Conservation (phyloP, 1,140 invertebrate species). For the Zaprionus taronus region DNA sequence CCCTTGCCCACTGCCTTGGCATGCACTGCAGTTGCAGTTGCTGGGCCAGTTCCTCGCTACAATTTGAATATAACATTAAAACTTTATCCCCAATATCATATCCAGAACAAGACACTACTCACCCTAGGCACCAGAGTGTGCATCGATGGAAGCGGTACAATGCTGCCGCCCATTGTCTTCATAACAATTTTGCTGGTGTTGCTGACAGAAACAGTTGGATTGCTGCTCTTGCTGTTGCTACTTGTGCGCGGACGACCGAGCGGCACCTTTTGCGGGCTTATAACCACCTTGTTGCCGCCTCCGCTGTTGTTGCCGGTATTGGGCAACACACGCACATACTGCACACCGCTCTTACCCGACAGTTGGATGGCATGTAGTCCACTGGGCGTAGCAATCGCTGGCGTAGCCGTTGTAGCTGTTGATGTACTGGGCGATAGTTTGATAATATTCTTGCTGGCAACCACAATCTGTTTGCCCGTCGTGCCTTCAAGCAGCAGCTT, state of each 20-base stretch:
- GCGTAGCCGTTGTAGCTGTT: background rate
- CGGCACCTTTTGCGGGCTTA: conserved; percentile 49
- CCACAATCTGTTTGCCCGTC: conserved; percentile 1
- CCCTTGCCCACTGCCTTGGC: conserved; percentile 20
- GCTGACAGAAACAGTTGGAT: conserved; percentile 31
- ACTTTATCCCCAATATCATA: background rate
- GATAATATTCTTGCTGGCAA: background rate
- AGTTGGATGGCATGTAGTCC: conserved; percentile 71
- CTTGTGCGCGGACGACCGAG: conserved; percentile 37
- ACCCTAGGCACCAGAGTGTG: conserved; percentile 68
- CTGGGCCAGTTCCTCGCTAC: conserved; percentile 45
- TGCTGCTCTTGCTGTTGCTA: conserved; percentile 4
- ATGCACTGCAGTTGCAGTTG: conserved; percentile 1
- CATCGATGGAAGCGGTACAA: conserved; percentile 59
- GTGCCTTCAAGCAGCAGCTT: background rate
- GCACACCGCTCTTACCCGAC: conserved; percentile 69
- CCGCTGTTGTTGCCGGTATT: conserved; percentile 21
- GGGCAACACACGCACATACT: conserved; percentile 76
- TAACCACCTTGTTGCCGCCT: background rate
- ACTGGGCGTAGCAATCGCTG: conserved; percentile 10
- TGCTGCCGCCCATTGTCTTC: conserved; percentile 61
- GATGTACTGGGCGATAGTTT: background rate
- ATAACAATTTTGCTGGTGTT: conserved; percentile 73
- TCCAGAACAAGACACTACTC: background rate
- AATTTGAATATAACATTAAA: background rate